phyloP scores from a whole-genome alignment of 2,888 invertebrate species.

The Atethmia centrago region DNA sequence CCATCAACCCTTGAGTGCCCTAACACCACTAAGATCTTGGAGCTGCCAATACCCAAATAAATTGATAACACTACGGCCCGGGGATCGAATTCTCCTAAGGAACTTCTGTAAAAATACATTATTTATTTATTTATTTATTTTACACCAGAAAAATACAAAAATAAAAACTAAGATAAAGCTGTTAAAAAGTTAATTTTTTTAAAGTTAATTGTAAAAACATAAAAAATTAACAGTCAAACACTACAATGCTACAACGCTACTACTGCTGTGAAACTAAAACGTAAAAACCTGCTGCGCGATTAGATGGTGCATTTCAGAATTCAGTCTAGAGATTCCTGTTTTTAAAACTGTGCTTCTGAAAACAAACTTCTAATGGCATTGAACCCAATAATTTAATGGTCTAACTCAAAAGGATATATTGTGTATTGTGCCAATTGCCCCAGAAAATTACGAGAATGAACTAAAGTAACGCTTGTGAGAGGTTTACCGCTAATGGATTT shows the following conservation, averaged over 20 bases:
- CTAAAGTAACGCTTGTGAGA: constrained; percentile 1
- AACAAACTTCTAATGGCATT: neutral
- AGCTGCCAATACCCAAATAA: neutral
- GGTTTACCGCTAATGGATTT: constrained; percentile 8
- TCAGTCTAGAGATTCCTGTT: neutral
- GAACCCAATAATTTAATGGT: too few relatives aligned
- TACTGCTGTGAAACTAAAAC: too few relatives aligned
- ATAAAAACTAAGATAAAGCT: neutral
- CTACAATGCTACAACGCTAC: too few relatives aligned
- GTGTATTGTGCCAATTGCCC: neutral
- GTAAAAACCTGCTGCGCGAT: neutral
- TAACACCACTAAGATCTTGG: too few relatives aligned
- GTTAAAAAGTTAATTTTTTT: neutral
- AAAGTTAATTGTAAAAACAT: neutral
- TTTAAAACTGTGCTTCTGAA: too few relatives aligned
- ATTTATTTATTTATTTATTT: neutral
- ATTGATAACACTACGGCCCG: neutral
- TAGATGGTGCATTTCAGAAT: neutral
- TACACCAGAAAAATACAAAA: neutral
- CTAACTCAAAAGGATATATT: neutral
- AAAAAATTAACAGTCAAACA: too few relatives aligned
- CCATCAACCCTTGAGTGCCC: neutral
- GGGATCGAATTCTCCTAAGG: neutral
- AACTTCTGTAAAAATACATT: neutral
- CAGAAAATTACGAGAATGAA: neutral